Percentiles rank a stretch among this genome's conserved stretches.
Evolutionary conservation across 2,797 vertebrate species (phyloP).

Genomic region (Kryptopterus vitreolus): DNA sequence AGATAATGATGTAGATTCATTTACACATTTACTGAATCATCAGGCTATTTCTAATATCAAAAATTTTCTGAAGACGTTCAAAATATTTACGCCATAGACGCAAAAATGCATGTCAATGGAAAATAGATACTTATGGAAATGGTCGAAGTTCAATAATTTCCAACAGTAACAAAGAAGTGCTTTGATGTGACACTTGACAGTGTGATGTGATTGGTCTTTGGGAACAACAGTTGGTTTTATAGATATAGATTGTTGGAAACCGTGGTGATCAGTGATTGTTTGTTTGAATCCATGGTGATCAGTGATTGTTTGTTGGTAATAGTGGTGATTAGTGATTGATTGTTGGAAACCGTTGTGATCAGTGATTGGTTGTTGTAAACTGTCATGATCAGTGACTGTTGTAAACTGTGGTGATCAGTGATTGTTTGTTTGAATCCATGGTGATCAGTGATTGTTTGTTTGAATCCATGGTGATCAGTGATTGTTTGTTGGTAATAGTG

Average conservation of each 20-base stretch:
- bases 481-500: too few relatives aligned
- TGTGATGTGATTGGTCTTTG: background rate
- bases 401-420: background rate
- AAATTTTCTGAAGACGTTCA: background rate
- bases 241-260: too few relatives aligned
- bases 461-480: too few relatives aligned
- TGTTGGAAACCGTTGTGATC: too few relatives aligned
- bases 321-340: too few relatives aligned
- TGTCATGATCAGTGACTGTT: background rate
- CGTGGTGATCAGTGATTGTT: too few relatives aligned
- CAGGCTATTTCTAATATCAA: too few relatives aligned
- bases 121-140: background rate
- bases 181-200: background rate
- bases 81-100: background rate
- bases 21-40: background rate
- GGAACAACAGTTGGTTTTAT: background rate
- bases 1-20: background rate
- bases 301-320: too few relatives aligned
- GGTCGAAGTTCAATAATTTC: background rate
- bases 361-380: background rate
- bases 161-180: background rate
- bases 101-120: background rate
- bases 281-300: too few relatives aligned
- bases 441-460: too few relatives aligned
- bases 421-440: background rate